These are phyloP conservation scores for Phaethornis superciliosus DNA, from an alignment of 2,113 vertebrate genomes.

Conservation along the genomic window DNA sequence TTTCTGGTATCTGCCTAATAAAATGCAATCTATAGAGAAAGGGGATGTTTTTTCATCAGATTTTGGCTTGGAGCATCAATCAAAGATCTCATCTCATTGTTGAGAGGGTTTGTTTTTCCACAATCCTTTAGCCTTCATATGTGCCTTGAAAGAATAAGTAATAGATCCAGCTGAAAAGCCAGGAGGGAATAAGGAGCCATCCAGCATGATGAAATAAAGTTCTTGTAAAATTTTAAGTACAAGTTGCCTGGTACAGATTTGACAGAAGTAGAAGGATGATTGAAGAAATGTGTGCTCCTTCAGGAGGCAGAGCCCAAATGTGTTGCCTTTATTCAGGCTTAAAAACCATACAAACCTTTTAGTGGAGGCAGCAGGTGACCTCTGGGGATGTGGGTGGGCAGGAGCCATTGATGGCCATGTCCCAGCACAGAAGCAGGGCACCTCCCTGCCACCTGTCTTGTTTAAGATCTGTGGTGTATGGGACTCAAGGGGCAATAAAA, in stretches of 20 bases:
- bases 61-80: not conserved
- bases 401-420: not conserved
- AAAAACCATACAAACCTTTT: not conserved
- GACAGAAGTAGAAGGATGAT: not conserved
- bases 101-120: not conserved
- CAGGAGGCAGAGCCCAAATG: not conserved
- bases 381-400: rapidly evolving
- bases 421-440: not conserved
- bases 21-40: not conserved
- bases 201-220: not conserved
- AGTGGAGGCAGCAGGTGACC: not conserved
- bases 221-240: not conserved
- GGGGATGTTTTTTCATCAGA: not conserved
- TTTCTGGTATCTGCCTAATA: not conserved
- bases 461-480: rapidly evolving
- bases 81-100: not conserved
- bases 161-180: not conserved
- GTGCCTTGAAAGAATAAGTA: not conserved
- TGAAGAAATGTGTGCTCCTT: not conserved
- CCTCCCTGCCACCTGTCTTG: not conserved
- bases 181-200: not conserved
- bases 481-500: no score
- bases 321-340: not conserved
- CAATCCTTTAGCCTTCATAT: not conserved
- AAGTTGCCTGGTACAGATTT: not conserved